Evolutionary conservation across 2,888 invertebrate genomes (phyloP), one percentile per base, ranked within the genome.

Genomic region (Drosophila demipolita): DNA sequence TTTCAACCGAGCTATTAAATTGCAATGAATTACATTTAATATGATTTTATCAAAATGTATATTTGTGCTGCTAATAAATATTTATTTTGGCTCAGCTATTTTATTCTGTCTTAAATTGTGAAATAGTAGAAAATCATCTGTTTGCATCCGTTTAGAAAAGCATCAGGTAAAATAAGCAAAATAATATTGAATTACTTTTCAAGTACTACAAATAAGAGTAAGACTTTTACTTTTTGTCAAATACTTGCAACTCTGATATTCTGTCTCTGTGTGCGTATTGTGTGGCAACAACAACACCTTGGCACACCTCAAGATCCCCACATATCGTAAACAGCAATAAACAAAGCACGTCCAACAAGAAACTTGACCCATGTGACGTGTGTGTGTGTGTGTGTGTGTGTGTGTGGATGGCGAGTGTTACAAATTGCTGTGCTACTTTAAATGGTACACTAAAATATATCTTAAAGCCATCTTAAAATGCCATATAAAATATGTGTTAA

Each of bases 401-500:
- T 23, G 23, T 23, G 23, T 45, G 57, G 66, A 54, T 60, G 72
- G 52, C 53, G 33, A 50, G 40, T 71, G 64, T 86, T 80, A 83
- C 83, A 83, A 86, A 83, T 86, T 82, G 83, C 66, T 73, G 79
- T 77, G 85, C 76, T 75, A 83, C 87, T 87, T 85, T 83, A 87
- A 87, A 87, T 83, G 81, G 66, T 65, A 54, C 67, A 68, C 72
- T 81, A 74, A 84, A 82, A 71, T 73, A 74, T 79, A 79, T 83
- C 87, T 85, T 73, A 68, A 72, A 76, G 83, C 61, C 81, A 73
- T 72, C 83, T 80, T 63, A 66, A 78, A 69, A 65, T 72, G 69
- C 71, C 85, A 73, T 75, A 81, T 85, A 75, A 78, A 73, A 82
- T 80, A 70, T 80, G 75, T 87, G 66, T 75, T 78, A 59, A 80